Conservation (phyloP, 2,113 vertebrate species). For the Neolamprologus modestus region DNA sequence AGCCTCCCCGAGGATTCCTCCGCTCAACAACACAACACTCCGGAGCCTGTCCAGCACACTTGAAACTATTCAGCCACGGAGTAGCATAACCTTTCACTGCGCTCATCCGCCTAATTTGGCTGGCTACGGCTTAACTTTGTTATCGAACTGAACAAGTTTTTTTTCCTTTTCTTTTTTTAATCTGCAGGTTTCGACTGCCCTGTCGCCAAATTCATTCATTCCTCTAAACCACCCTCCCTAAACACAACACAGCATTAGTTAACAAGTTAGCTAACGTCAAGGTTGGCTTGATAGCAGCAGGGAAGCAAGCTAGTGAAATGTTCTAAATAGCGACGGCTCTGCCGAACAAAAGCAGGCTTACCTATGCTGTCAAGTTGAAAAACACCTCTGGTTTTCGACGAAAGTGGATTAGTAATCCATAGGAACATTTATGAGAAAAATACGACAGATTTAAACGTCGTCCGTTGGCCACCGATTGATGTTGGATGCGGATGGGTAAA, state of each 20-base stretch:
- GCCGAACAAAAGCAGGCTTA: conserved; percentile 56
- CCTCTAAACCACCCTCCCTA: not conserved
- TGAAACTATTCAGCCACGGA: conserved; percentile 34
- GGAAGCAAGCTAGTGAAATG: conserved; percentile 35
- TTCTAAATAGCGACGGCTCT: conserved; percentile 39
- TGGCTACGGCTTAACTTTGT: conserved; percentile 37
- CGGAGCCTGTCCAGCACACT: not conserved
- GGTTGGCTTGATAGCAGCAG: conserved; percentile 46
- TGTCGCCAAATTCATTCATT: conserved; percentile 46
- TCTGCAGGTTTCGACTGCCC: not conserved
- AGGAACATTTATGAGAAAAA: conserved; percentile 48
- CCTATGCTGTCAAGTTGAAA: conserved; percentile 63
- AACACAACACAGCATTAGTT: conserved; percentile 35
- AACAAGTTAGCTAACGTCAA: conserved; percentile 59
- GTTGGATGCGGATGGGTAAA: conserved; percentile 63
- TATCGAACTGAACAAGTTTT: conserved; percentile 14
- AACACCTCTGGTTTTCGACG: conserved; percentile 47
- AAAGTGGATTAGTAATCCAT: conserved; percentile 69
- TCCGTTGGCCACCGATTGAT: conserved; percentile 34
- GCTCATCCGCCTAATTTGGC: not conserved
- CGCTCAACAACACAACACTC: conserved; percentile 53
- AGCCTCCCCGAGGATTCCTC: conserved; percentile 51
- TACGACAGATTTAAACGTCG: conserved; percentile 45
- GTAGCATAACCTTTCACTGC: conserved; percentile 16
- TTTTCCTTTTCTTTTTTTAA: not conserved